phyloP scores from a whole-genome alignment of 1,140 invertebrate species.

The Neoseiulus cucumeris region DNA sequence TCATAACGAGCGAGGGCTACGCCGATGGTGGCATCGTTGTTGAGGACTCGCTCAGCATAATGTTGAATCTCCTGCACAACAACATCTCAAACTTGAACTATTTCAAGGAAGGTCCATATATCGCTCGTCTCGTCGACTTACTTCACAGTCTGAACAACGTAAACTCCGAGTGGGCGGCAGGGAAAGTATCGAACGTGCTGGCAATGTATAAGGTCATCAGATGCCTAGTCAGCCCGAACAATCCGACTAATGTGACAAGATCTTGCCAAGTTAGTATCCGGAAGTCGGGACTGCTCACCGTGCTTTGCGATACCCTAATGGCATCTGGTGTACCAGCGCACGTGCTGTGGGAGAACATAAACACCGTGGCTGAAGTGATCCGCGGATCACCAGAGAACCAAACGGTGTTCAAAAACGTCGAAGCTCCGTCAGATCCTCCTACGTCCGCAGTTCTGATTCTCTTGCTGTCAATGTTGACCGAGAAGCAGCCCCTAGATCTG shows the following conservation, averaged over 20 bases:
- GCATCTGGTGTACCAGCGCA: slow-evolving; percentile 87
- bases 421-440: slow-evolving; percentile 74
- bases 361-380: slow-evolving; percentile 81
- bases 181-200: slow-evolving; percentile 85
- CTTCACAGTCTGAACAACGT: slow-evolving; percentile 48
- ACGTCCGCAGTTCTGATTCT: slow-evolving; percentile 78
- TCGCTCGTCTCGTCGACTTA: slow-evolving; percentile 69
- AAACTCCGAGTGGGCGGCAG: slow-evolving; percentile 55
- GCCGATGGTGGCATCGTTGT: slow-evolving; percentile 84
- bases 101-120: slow-evolving; percentile 89
- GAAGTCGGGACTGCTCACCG: slow-evolving; percentile 44
- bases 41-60: slow-evolving; percentile 86
- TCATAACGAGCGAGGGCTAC: slow-evolving; percentile 74
- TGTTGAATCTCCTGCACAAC: slow-evolving; percentile 79
- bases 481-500: slow-evolving; percentile 79
- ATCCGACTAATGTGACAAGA: slow-evolving; percentile 49
- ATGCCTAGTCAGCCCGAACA: slow-evolving; percentile 67
- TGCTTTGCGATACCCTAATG: slow-evolving; percentile 70
- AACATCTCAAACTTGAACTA: slow-evolving; percentile 96
- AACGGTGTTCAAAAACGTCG: slow-evolving; percentile 70
- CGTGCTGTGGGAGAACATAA: slow-evolving; percentile 55
- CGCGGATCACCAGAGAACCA: slow-evolving; percentile 75
- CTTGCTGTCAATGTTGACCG: slow-evolving; percentile 96
- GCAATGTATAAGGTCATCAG: slow-evolving; percentile 51
- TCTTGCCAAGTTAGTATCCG: slow-evolving; percentile 75